A percentile compares a stretch with the other conserved stretches of the same genome.
These are phyloP conservation scores for Zeuzera pyrina DNA, from an alignment of 2,888 invertebrate genomes.

Conservation along the genomic window DNA sequence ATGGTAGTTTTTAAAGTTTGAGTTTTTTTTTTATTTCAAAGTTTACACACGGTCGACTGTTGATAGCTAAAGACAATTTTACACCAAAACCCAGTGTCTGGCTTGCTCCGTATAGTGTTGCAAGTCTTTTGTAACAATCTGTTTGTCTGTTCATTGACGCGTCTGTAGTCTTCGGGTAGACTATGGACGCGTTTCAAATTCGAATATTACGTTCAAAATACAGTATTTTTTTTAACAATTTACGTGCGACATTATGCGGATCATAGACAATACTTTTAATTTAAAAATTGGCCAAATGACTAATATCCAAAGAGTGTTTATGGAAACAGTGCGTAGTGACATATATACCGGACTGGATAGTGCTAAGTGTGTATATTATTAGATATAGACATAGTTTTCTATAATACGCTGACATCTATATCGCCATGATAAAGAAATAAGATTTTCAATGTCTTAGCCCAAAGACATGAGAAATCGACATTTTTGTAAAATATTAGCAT, in stretches of 20 bases:
- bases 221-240: neutral
- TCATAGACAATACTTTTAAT: neutral
- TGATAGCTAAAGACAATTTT: too few species aligned
- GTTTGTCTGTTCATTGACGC: neutral
- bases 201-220: neutral
- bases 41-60: too few species aligned
- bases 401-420: slow-evolving; percentile 8
- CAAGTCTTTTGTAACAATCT: too few species aligned
- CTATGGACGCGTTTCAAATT: neutral
- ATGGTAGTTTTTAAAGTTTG: too few species aligned
- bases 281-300: slow-evolving; percentile 7
- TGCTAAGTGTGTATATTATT: slow-evolving; percentile 44
- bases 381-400: slow-evolving; percentile 45
- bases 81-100: too few species aligned
- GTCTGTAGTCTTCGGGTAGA: slow-evolving; percentile 1
- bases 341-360: slow-evolving; percentile 32
- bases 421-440: slow-evolving; percentile 5
- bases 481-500: slow-evolving; percentile 58
- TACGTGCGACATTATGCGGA: neutral
- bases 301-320: slow-evolving; percentile 18
- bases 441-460: slow-evolving; percentile 11
- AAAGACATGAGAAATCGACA: slow-evolving; percentile 19
- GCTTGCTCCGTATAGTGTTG: too few species aligned
- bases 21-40: too few species aligned
- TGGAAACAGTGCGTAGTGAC: slow-evolving; percentile 47